These are phyloP conservation scores for Amorpha juglandis DNA, from an alignment of 2,888 invertebrate species.

Conservation along the genomic window DNA sequence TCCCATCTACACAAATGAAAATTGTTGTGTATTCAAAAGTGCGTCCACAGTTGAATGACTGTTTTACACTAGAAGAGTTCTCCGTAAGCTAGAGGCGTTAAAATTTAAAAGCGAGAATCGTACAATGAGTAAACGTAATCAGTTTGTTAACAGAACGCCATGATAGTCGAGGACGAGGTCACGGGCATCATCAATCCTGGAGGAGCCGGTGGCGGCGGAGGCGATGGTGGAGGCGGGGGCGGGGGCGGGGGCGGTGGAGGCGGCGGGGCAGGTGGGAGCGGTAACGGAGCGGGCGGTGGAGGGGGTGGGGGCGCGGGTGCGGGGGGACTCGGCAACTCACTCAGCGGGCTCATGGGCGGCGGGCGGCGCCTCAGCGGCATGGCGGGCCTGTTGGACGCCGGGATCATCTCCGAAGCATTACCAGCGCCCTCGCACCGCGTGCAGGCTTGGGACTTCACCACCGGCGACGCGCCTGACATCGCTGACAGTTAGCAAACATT, in stretches of 20 bases:
- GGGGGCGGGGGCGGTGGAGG: slow-evolving; percentile 37
- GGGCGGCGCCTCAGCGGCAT: slow-evolving; percentile 65
- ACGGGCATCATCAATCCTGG: slow-evolving; percentile 33
- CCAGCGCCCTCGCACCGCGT: slow-evolving; percentile 90
- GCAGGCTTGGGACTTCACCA: slow-evolving; percentile 93
- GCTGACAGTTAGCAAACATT: slow-evolving; percentile 84
- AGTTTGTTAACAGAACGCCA: slow-evolving; percentile 63
- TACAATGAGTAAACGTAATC: neutral
- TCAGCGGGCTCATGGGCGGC: slow-evolving; percentile 40
- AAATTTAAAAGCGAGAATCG: too few relatives aligned
- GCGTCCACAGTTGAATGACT: too few relatives aligned
- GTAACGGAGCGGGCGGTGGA: slow-evolving; percentile 35
- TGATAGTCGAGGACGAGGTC: slow-evolving; percentile 78
- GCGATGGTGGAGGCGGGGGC: slow-evolving; percentile 35
- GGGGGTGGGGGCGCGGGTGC: slow-evolving; percentile 37
- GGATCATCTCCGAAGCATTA: slow-evolving; percentile 80
- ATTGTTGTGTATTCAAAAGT: too few relatives aligned
- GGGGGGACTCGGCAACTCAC: slow-evolving; percentile 36
- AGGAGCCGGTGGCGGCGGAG: slow-evolving; percentile 34
- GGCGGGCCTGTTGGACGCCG: slow-evolving; percentile 71
- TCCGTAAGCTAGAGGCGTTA: too few relatives aligned
- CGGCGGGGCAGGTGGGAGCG: slow-evolving; percentile 36
- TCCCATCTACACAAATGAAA: too few relatives aligned
- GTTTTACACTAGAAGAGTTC: too few relatives aligned
- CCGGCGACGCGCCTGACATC: slow-evolving; percentile 88